These are phyloP conservation scores for Coranthus polyacanthus DNA, from an alignment of 2,797 vertebrate species.

Conservation along the genomic window DNA sequence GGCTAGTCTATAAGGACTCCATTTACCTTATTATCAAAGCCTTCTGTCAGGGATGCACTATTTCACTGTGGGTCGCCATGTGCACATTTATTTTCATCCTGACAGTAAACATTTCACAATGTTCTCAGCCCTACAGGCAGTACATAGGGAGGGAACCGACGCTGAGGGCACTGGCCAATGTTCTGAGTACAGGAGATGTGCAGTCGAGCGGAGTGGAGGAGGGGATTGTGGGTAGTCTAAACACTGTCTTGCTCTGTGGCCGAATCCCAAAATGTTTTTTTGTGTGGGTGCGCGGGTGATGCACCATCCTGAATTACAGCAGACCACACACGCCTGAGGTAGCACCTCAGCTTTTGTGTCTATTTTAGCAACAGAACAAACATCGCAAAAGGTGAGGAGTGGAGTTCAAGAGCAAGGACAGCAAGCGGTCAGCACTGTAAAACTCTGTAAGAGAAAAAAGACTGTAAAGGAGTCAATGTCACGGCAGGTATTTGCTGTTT, in stretches of 20 bases:
- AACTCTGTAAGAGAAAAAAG: too few relatives aligned
- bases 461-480: too few relatives aligned
- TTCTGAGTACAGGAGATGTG: constrained; percentile 43
- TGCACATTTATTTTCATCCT: constrained; percentile 51
- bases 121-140: constrained; percentile 40
- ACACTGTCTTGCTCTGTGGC: constrained; percentile 76
- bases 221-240: constrained; percentile 78
- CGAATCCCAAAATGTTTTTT: constrained; percentile 66
- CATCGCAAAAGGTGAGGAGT: constrained; percentile 43
- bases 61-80: constrained; percentile 18
- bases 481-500: too few relatives aligned
- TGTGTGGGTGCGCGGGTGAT: constrained; percentile 43
- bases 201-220: constrained; percentile 40
- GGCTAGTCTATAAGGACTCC: constrained; percentile 18
- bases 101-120: constrained; percentile 69
- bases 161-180: constrained; percentile 49
- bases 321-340: constrained; percentile 73
- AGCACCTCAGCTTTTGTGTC: constrained; percentile 57
- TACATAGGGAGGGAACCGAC: constrained; percentile 50
- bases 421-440: background rate
- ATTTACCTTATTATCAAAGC: constrained; percentile 30
- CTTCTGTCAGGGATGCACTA: constrained; percentile 15
- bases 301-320: constrained; percentile 55
- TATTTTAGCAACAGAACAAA: constrained; percentile 56
- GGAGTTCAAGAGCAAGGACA: constrained; percentile 47